Evolutionary conservation across 2,888 invertebrate genomes (phyloP), one percentile per base, ranked within the genome.

Genomic region (Hyppa rectilinea): DNA sequence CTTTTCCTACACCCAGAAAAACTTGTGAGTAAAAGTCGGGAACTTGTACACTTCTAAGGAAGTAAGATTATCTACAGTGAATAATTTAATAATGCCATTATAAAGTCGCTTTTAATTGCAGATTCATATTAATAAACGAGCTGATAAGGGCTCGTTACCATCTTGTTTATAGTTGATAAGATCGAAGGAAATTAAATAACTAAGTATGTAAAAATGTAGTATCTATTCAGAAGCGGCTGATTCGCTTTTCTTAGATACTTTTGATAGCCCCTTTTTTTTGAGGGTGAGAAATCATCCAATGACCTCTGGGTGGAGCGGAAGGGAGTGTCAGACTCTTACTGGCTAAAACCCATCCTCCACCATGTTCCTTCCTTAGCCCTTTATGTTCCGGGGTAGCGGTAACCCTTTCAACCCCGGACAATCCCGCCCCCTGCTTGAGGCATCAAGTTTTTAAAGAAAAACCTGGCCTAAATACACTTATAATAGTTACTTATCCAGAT

Each of bases 51-150:
- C 23, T 73, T 40, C 61, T 12, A 73, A 52, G 58, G 62, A 75
- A 75, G 58, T 59, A 29, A 52, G 7, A 31, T 75, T 73, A 75
- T 61, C 61, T 47, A n/a, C 56, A 72, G 9, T 40, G 61, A 56
- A 73, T 78, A 72, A 79, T 72, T 79, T 62, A 79, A 73, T 80
- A 60, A 60, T 55, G n/a, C 31, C 40, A 56, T 64, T 77, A 70
- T 56, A 43, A 56, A 70, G 49, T 72, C 71, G 4, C 43, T 78
- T 66, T 75, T 76, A 75, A 55, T 74, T 60, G 50, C 36, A 45
- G 6, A 72, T 62, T 71, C 34, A 73, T 58, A 52, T 34, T 52
- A 61, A 61, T 52, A 58, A 75, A 63, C 38, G n/a, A 58, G 40
- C 12, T 43, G 40, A 29, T 60, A 74, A 7, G 17, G 36, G 17